These are phyloP conservation scores for Megaustenia siamemsis DNA, from an alignment of 2,888 invertebrate species.

Conservation along the genomic window DNA sequence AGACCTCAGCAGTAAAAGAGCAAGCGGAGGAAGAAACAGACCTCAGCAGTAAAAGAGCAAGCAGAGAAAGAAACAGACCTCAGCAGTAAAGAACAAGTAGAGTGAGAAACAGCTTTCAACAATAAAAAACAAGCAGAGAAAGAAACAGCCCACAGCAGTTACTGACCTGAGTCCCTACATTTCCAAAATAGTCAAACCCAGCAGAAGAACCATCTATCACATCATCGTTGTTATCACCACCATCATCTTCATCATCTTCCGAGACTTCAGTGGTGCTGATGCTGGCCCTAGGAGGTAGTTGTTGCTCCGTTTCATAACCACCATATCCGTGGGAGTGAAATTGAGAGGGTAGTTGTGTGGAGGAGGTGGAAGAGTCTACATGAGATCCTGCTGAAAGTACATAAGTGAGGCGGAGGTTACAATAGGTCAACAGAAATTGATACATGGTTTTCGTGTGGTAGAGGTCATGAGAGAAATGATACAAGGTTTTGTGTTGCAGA, in stretches of 20 bases:
- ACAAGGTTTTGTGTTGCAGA: too few species aligned
- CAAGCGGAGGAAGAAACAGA: too few species aligned
- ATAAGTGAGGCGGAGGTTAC: too few species aligned
- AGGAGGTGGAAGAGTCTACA: constrained; percentile 32
- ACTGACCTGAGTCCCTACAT: constrained; percentile 57
- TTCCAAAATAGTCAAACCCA: constrained; percentile 64
- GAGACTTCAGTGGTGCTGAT: constrained; percentile 53
- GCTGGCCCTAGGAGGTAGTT: constrained; percentile 59
- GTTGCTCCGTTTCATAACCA: constrained; percentile 7
- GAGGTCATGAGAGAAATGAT: too few species aligned
- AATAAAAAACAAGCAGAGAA: too few species aligned
- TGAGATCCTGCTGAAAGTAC: not conserved
- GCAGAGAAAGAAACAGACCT: too few species aligned
- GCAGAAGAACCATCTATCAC: constrained; percentile 25
- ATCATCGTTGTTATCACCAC: constrained; percentile 53
- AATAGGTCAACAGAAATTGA: too few species aligned
- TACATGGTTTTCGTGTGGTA: too few species aligned
- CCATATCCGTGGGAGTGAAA: constrained; percentile 18
- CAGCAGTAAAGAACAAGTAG: too few species aligned
- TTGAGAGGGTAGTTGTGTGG: not conserved
- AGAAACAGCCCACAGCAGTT: not conserved
- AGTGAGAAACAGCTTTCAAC: too few species aligned
- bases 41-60: too few species aligned
- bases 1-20: too few species aligned
- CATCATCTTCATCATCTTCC: constrained; percentile 61